Evolutionary conservation across 2,888 invertebrate species (phyloP).

Genomic region (Agriopis leucophaearia): DNA sequence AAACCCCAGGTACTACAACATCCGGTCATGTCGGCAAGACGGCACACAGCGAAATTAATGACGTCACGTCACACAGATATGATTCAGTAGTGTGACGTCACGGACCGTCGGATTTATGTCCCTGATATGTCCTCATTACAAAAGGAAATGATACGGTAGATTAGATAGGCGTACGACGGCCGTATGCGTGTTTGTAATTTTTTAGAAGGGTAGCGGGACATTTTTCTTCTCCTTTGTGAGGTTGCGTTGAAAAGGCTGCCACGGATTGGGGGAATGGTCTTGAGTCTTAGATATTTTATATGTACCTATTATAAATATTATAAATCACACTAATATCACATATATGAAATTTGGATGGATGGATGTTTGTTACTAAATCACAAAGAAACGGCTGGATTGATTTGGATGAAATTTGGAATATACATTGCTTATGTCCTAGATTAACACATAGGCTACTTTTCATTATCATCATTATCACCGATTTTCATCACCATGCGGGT

Average conservation of each 20-base stretch:
- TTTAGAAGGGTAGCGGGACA: constrained; percentile 30
- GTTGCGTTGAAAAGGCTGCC: constrained; percentile 14
- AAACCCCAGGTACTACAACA: constrained; percentile 27
- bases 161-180: constrained; percentile 40
- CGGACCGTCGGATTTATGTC: constrained; percentile 54
- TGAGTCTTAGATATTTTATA: too few relatives aligned
- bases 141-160: constrained; percentile 53
- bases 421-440: too few relatives aligned
- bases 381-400: too few relatives aligned
- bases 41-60: constrained; percentile 64
- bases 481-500: too few relatives aligned
- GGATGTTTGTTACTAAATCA: too few relatives aligned
- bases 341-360: too few relatives aligned
- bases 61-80: constrained; percentile 66
- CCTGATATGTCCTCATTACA: constrained; percentile 59
- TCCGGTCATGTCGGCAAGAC: constrained; percentile 50
- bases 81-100: constrained; percentile 61
- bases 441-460: too few relatives aligned
- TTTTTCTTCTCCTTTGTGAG: constrained; percentile 38
- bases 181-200: constrained; percentile 37
- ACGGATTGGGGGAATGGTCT: neutral
- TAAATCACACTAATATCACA: too few relatives aligned
- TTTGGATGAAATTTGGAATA: too few relatives aligned
- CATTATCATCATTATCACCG: too few relatives aligned
- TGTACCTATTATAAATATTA: too few relatives aligned